Base-by-base conservation (phyloP, 2,113 vertebrate species). In the Stercorarius parasiticus region DNA sequence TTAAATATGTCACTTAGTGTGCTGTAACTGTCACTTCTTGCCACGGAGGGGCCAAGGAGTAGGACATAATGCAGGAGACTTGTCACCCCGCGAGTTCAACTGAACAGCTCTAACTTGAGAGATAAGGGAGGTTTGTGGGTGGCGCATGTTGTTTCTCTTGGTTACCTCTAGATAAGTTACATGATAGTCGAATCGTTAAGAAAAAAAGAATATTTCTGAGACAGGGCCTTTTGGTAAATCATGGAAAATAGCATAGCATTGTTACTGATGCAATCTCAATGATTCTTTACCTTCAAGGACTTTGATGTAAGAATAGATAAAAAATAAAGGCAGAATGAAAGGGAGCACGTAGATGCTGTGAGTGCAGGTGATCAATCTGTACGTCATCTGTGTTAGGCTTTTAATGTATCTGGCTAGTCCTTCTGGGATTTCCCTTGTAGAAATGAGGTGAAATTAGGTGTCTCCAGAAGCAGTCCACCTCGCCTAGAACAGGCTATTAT, bases 1-100 rank as follows among this genome's bases (percentile, higher is more conserved):
- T 97, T 97, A 96, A 93, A 88, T 76, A 22, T 73, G 85, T 74
- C 65, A 58, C 16, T 77, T 88, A 17, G 16, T 38, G 30, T n/a
- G 65, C 82, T 93, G 30, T 27, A 95, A 80, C 85, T 92, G 85
- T 74, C 77, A 56, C 73, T 86, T 22, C 59, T 82, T 67, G 69
- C 52, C 78, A 21, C 5, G 0, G 67, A 70, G 49, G 38, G 53
- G 56, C 56, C 10, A 4, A 66, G 64, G 71, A 38, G 8, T 6
- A 23, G 67, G 45, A 40, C 43, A 34, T 80, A 43, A 71, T 1
- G 22, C n/a, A 62, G 58, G 4, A 78, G 80, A 69, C 50, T 47
- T 58, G 74, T 89, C 52, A 74, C 50, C 58, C 45, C 27, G 53
- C 1, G 8, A 50, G 45, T 61, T 95, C 40, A 74, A 71, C 69